phyloP scores from a whole-genome alignment of 1,140 invertebrate species.

The Drosophila asahinai region DNA sequence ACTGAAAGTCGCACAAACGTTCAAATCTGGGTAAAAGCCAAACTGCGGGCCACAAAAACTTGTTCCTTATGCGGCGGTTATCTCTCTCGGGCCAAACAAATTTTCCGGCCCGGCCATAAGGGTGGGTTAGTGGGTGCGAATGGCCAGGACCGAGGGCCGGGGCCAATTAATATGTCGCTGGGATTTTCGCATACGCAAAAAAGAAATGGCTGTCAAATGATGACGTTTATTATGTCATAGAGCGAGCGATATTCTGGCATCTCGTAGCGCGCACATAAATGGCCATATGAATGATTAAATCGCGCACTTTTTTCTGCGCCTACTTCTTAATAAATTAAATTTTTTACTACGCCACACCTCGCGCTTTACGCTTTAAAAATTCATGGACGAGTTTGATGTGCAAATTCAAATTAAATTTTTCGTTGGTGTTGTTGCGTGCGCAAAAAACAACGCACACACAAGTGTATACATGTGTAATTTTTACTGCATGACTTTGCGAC shows the following conservation, averaged over 20 bases:
- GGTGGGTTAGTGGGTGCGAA: slow-evolving; percentile 12
- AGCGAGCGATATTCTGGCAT: slow-evolving; percentile 29
- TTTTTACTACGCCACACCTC: slow-evolving; percentile 41
- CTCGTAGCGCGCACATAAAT: slow-evolving; percentile 58
- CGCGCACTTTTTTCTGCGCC: slow-evolving; percentile 10
- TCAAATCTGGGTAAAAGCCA: slow-evolving; percentile 51
- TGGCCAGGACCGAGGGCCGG: neutral
- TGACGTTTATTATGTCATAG: slow-evolving; percentile 71
- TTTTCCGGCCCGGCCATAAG: neutral
- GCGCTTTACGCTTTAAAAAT: slow-evolving; percentile 69
- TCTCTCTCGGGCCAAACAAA: slow-evolving; percentile 25
- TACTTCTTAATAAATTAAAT: slow-evolving; percentile 56
- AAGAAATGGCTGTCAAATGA: slow-evolving; percentile 53
- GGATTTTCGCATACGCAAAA: slow-evolving; percentile 40
- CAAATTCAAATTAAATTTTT: slow-evolving; percentile 82
- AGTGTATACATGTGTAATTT: slow-evolving; percentile 46
- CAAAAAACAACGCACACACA: slow-evolving; percentile 13
- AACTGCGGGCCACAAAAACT: slow-evolving; percentile 49
- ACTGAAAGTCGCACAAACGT: slow-evolving; percentile 40
- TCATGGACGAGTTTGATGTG: slow-evolving; percentile 73
- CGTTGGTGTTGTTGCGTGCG: slow-evolving; percentile 44
- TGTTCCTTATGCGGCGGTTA: slow-evolving; percentile 37
- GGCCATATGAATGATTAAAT: slow-evolving; percentile 67
- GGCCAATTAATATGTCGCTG: slow-evolving; percentile 60
- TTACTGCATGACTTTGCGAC: slow-evolving; percentile 64